Conservation (phyloP, 2,797 vertebrate genomes). For the Clamator glandarius region DNA sequence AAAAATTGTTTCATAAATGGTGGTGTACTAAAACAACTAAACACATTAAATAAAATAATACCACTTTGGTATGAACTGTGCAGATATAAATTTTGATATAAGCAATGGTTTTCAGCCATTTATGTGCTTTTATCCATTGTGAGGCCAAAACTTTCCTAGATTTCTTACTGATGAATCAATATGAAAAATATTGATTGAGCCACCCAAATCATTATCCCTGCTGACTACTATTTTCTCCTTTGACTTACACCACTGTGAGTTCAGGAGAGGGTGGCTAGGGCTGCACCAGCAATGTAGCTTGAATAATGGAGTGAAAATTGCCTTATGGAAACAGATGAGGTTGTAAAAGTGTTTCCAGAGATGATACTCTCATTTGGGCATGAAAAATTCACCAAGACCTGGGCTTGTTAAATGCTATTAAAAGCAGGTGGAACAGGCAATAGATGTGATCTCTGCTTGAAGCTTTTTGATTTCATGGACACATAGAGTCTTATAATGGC, state of each 20-base stretch:
- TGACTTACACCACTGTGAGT: neutral
- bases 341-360: neutral
- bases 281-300: neutral
- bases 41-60: neutral
- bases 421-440: neutral
- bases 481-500: too few relatives aligned
- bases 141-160: neutral
- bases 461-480: too few relatives aligned
- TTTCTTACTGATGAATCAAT: neutral
- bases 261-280: neutral
- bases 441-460: neutral
- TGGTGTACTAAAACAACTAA: neutral
- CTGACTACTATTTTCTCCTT: neutral
- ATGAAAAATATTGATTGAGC: neutral
- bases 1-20: neutral
- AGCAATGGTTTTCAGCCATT: neutral
- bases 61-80: neutral
- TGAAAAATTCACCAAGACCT: neutral
- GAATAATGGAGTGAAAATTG: neutral
- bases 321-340: neutral
- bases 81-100: neutral
- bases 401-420: neutral
- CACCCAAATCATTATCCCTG: neutral
- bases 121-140: neutral
- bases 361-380: neutral